Conservation (phyloP, 2,888 invertebrate species). For the Sarcophaga carnaria region DNA sequence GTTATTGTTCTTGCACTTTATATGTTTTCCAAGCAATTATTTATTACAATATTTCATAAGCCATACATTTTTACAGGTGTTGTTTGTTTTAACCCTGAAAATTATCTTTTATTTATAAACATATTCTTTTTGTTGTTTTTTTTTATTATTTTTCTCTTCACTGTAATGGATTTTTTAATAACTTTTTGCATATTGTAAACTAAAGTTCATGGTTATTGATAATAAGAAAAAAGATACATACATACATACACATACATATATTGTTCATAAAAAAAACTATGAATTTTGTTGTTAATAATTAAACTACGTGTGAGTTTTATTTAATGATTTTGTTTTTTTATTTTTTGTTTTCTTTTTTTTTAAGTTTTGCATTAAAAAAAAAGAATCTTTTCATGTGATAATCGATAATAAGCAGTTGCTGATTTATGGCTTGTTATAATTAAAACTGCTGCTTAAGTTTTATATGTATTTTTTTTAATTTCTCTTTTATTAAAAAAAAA, state of each 20-base stretch:
- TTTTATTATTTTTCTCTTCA: constrained; percentile 43
- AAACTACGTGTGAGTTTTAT: constrained; percentile 58
- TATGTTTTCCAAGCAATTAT: not conserved
- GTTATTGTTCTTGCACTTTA: constrained; percentile 8
- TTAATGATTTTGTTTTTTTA: not conserved
- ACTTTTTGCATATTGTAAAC: constrained; percentile 66
- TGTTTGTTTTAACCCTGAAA: constrained; percentile 68
- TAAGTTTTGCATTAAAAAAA: constrained; percentile 26
- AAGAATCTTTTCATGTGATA: constrained; percentile 63
- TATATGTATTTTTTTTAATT: not conserved
- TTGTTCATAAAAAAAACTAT: not conserved
- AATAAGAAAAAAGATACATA: constrained; percentile 3
- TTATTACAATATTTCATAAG: constrained; percentile 31
- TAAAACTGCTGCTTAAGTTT: constrained; percentile 49
- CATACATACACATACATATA: not conserved
- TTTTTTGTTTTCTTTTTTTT: constrained; percentile 10
- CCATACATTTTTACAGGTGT: constrained; percentile 64
- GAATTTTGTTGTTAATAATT: constrained; percentile 39
- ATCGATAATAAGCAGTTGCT: constrained; percentile 60
- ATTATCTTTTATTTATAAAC: constrained; percentile 41
- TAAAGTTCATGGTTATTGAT: constrained; percentile 66
- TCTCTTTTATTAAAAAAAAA: not conserved
- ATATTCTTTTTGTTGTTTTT: constrained; percentile 21
- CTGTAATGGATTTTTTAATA: constrained; percentile 42
- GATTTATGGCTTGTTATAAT: constrained; percentile 66